These are phyloP conservation scores for Neodiprion virginianus DNA, from an alignment of 1,140 invertebrate genomes.

Conservation along the genomic window DNA sequence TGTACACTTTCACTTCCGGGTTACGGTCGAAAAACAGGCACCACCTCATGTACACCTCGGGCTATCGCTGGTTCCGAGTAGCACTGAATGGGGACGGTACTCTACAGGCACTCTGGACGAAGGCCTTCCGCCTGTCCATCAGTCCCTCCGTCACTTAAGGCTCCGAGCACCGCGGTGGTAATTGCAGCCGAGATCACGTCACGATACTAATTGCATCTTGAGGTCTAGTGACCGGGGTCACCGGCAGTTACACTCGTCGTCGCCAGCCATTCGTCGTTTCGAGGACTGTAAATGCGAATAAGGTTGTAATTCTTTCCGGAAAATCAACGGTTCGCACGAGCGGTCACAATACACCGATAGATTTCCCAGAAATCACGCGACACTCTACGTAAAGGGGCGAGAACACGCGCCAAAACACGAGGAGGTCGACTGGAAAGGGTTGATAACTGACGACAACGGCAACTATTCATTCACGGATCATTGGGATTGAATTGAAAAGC, in stretches of 20 bases:
- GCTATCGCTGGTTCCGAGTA: no score
- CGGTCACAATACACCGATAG: neutral
- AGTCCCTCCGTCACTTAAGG: neutral
- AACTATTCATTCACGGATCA: no score
- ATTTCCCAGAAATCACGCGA: neutral
- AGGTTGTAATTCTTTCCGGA: neutral
- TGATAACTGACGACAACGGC: no score
- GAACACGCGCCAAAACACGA: neutral
- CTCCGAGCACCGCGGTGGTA: neutral
- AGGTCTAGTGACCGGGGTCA: neutral
- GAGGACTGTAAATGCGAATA: no score
- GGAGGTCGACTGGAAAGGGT: neutral
- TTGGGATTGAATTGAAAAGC: no score
- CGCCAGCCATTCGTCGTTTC: neutral
- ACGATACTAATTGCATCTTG: conserved; percentile 5
- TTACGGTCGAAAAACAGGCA: neutral
- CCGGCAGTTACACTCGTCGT: neutral
- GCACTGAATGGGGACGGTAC: neutral
- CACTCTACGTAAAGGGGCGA: no score
- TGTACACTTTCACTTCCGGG: conserved; percentile 1
- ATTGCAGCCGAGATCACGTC: neutral
- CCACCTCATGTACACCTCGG: no score
- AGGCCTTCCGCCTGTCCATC: neutral
- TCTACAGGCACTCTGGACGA: neutral
- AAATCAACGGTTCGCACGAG: neutral